Evolutionary conservation across 2,113 vertebrate genomes (phyloP).

Genomic region (Xiphophorus hellerii): DNA sequence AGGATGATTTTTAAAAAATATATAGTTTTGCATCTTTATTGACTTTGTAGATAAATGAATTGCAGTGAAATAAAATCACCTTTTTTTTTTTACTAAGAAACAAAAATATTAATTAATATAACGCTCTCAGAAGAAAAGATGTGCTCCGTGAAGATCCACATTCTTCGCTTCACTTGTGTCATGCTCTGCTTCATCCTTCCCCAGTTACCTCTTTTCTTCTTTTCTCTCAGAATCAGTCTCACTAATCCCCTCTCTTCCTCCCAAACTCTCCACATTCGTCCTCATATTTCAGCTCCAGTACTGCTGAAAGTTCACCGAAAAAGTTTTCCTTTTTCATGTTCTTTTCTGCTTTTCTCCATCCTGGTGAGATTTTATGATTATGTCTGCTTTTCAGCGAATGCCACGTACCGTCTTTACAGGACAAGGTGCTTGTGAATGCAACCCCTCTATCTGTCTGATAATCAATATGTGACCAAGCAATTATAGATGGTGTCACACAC

Average conservation of each 20-base stretch:
- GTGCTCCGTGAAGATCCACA: no score
- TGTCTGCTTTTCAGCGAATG: slow-evolving; percentile 7
- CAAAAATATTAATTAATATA: not conserved
- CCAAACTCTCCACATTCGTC: slow-evolving; percentile 19
- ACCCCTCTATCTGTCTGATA: slow-evolving; percentile 34
- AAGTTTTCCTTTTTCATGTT: slow-evolving; percentile 45
- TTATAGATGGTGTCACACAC: slow-evolving; percentile 43
- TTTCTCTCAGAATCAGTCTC: slow-evolving; percentile 40
- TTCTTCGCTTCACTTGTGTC: slow-evolving; percentile 3
- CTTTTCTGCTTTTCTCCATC: slow-evolving; percentile 12
- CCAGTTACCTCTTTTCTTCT: not conserved
- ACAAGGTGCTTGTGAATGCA: not conserved
- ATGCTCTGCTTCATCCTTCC: not conserved
- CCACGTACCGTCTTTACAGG: not conserved
- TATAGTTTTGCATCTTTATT: not conserved
- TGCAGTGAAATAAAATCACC: not conserved
- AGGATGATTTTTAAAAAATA: no score
- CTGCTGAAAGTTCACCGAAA: slow-evolving; percentile 44
- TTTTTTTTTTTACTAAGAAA: no score
- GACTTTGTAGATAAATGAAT: not conserved
- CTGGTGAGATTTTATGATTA: slow-evolving; percentile 10
- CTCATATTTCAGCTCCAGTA: slow-evolving; percentile 53
- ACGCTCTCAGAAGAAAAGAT: not conserved
- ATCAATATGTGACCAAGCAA: slow-evolving; percentile 51
- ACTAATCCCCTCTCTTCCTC: slow-evolving; percentile 37